Evolutionary conservation across 2,888 invertebrate species (phyloP), one percentile per base, ranked within the genome.

Genomic region (Sphinx pinastri): DNA sequence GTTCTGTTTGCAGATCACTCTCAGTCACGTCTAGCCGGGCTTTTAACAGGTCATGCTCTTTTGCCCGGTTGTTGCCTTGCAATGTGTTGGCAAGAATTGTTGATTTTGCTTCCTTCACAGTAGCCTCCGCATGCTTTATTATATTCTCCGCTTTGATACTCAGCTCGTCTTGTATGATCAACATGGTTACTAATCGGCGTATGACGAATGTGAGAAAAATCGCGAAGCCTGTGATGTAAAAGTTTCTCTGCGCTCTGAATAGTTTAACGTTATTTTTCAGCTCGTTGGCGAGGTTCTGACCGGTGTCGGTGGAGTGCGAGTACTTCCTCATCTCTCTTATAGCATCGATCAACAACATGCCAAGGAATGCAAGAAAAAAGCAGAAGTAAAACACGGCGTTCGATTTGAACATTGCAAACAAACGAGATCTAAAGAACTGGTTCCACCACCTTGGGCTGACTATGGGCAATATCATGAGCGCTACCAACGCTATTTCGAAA

Each of bases 201-300:
- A 97, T 95, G 0, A 97, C 95, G 79, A 97, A 94, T 78, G 95
- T 95, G 54, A 97, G 88, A 79, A 97, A 96, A 74, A 97, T 95
- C 12, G 97, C 95, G 87, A 97, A 97, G 16, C 97, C 96, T 75
- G 97, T 96, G 71, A 97, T 97, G 87, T 97, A 97, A 82, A 97
- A 96, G 87, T 97, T 97, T 77, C 97, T 94, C 84, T 97, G 97
- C 2, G 97, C 96, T 75, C 97, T 89, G 85, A 97, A 97, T 69
- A 97, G 89, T 77, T 96, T 96, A 87, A 97, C 95, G 83, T 95
- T 95, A 0, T 94, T 92, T 81, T 96, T 95, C 91, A 96, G 94
- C 85, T 96, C 96, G 67, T 94, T 94, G 67, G 95, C 91, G 8
- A 96, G 88, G 77, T 95, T 93, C 0, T 92, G 89, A 13, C 87